Evolutionary conservation across 2,113 vertebrate species (phyloP).

Genomic region (Orthonyx spaldingii): DNA sequence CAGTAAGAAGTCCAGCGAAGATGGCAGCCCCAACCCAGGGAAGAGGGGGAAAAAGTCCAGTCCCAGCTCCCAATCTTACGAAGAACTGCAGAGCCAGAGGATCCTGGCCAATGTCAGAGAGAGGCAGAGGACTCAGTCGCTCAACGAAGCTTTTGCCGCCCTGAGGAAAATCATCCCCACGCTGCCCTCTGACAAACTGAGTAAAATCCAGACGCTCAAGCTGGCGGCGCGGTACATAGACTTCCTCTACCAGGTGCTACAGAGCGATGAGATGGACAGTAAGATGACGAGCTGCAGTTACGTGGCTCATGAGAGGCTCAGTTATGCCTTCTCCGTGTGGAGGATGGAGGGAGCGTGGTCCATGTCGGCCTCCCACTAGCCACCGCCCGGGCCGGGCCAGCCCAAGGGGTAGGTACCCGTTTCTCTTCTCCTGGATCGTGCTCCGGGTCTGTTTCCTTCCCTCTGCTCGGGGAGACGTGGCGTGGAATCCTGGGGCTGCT

Average conservation of each 20-base stretch:
- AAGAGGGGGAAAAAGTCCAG: slow-evolving; percentile 90
- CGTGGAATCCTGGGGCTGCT: fast-evolving
- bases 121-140: slow-evolving; percentile 94
- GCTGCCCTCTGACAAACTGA: slow-evolving; percentile 94
- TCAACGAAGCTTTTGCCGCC: slow-evolving; percentile 90
- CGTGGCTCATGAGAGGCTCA: slow-evolving; percentile 94
- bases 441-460: fast-evolving
- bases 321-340: slow-evolving; percentile 97
- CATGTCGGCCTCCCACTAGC: slow-evolving; percentile 94
- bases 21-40: slow-evolving; percentile 86
- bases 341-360: slow-evolving; percentile 97
- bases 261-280: slow-evolving; percentile 96
- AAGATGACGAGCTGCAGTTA: slow-evolving; percentile 96
- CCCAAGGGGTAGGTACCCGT: slow-evolving; percentile 44
- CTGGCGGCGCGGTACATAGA: slow-evolving; percentile 94
- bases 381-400: slow-evolving; percentile 37
- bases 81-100: slow-evolving; percentile 92
- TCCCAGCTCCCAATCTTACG: slow-evolving; percentile 89
- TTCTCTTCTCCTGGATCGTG: neutral
- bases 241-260: slow-evolving; percentile 95
- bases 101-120: slow-evolving; percentile 95
- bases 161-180: slow-evolving; percentile 95
- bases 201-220: slow-evolving; percentile 96
- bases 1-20: slow-evolving; percentile 87
- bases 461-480: neutral